Conservation (phyloP, 1,140 invertebrate species). For the Drosophila prosaltans region DNA sequence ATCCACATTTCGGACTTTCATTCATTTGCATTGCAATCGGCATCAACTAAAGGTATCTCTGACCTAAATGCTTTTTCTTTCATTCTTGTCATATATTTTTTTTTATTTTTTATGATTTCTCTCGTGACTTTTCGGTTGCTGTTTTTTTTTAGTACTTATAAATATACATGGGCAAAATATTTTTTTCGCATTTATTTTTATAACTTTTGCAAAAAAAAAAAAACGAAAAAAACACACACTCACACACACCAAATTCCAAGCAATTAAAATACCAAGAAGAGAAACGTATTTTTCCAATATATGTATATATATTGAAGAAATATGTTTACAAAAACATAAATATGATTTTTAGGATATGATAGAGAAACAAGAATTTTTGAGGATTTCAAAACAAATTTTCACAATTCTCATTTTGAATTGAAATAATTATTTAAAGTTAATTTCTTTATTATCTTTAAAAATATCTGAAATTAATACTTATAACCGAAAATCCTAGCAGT, state of each 20-base stretch:
- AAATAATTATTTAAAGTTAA: no score
- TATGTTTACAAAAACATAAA: no score
- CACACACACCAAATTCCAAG: no score
- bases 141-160: neutral
- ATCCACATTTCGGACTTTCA: constrained; percentile 4
- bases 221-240: neutral
- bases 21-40: constrained; percentile 11
- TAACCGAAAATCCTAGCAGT: no score
- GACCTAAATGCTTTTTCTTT: constrained; percentile 9
- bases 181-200: neutral
- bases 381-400: no score
- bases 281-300: neutral
- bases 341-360: no score
- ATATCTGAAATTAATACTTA: no score
- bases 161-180: neutral
- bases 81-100: neutral
- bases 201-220: neutral
- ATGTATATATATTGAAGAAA: no score
- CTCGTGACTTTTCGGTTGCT: neutral
- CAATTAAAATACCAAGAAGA: neutral
- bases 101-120: neutral
- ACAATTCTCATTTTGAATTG: no score
- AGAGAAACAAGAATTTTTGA: no score
- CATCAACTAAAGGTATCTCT: constrained; percentile 5
- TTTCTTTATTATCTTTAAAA: no score